phyloP scores from a whole-genome alignment of 2,888 invertebrate species.

The Lepidochrysops patricia region DNA sequence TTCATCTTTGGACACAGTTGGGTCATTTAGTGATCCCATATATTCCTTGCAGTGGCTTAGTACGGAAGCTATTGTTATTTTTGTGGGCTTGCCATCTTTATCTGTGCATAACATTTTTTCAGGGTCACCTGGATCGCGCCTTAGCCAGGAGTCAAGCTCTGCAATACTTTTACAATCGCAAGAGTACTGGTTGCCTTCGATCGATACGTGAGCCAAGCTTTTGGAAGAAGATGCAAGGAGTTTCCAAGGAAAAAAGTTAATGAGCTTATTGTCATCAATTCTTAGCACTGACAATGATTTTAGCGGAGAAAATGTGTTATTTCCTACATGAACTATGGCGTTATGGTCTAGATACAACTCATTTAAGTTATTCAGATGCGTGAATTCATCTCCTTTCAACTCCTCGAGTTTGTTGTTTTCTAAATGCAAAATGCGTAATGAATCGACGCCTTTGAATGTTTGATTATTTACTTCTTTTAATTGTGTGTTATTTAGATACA shows the following conservation, averaged over 20 bases:
- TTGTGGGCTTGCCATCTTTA: slow-evolving; percentile 66
- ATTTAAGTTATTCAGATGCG: slow-evolving; percentile 81
- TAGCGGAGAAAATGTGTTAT: slow-evolving; percentile 84
- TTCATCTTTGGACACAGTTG: slow-evolving; percentile 62
- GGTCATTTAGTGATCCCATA: slow-evolving; percentile 68
- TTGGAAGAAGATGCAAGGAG: slow-evolving; percentile 77
- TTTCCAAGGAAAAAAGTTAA: slow-evolving; percentile 83
- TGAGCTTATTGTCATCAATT: slow-evolving; percentile 84
- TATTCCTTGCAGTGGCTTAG: slow-evolving; percentile 77
- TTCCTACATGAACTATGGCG: slow-evolving; percentile 81
- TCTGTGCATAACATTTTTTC: slow-evolving; percentile 81
- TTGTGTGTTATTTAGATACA: slow-evolving; percentile 85
- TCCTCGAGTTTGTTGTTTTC: slow-evolving; percentile 84
- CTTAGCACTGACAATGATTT: slow-evolving; percentile 81
- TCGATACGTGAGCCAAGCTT: slow-evolving; percentile 78
- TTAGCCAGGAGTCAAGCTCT: slow-evolving; percentile 80
- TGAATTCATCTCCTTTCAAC: slow-evolving; percentile 85
- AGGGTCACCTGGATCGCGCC: slow-evolving; percentile 78
- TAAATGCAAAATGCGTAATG: slow-evolving; percentile 82
- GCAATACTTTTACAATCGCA: slow-evolving; percentile 85
- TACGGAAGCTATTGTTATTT: slow-evolving; percentile 70
- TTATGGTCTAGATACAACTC: slow-evolving; percentile 88
- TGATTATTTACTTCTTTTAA: slow-evolving; percentile 84
- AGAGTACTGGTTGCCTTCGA: slow-evolving; percentile 88
- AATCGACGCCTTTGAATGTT: slow-evolving; percentile 86